These are phyloP conservation scores for Cassiopea xamachana DNA, from an alignment of 30 jellyfish, hydroid and myxozoan genomes.

Conservation along the genomic window DNA sequence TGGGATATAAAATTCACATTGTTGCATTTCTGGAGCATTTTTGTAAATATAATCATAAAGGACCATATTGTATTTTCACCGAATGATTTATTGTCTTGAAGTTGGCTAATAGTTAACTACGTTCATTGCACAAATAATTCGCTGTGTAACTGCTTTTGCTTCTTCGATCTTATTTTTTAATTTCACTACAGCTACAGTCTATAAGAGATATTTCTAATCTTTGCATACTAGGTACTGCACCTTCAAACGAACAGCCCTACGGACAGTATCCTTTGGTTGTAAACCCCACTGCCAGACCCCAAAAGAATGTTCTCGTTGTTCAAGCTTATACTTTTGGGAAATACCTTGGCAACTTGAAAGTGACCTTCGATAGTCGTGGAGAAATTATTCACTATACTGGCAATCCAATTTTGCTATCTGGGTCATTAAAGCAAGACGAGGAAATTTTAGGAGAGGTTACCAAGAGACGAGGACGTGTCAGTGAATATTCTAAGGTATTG, in stretches of 20 bases:
- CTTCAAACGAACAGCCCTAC: slow-evolving; percentile 81
- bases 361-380: slow-evolving; percentile 83
- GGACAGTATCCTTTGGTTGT: slow-evolving; percentile 91
- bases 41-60: no score
- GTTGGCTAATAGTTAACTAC: no score
- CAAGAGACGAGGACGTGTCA: slow-evolving; percentile 42
- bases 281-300: slow-evolving; percentile 70
- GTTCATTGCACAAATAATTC: no score
- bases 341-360: slow-evolving; percentile 88
- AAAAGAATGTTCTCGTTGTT: slow-evolving; percentile 78
- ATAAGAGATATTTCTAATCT: background rate
- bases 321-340: slow-evolving; percentile 97
- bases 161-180: no score
- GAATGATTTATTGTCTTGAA: no score
- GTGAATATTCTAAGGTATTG: slow-evolving; percentile 49
- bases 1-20: no score
- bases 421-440: slow-evolving; percentile 74
- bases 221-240: slow-evolving; percentile 70
- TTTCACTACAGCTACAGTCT: background rate
- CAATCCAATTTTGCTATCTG: slow-evolving; percentile 87
- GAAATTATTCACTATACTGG: slow-evolving; percentile 78
- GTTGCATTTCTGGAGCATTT: no score
- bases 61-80: no score
- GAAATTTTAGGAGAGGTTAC: slow-evolving; percentile 53
- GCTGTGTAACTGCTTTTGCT: no score